Evolutionary conservation across 2,113 vertebrate genomes (phyloP), one percentile per base, ranked within the genome.

Genomic region (Alaudala cheleensis): DNA sequence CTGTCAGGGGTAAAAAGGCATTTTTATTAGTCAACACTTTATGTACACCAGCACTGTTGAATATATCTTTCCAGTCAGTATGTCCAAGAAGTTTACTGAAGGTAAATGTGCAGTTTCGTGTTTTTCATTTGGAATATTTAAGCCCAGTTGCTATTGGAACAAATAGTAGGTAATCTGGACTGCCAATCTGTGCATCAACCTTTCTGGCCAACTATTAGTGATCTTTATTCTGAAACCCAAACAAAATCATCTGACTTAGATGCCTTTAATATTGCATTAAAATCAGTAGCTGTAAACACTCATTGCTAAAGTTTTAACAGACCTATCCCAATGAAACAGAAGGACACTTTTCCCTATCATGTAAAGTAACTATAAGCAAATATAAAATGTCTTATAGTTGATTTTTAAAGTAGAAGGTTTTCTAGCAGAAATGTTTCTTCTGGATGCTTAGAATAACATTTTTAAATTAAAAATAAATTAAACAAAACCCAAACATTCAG

Each of bases 201-300:
- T 97, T 96, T 91, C 89, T 96, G 94, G 86, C 84, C 80, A 94
- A 58, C 95, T 96, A 23, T 94, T 97, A 94, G 92, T 97, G 97
- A 96, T 90, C 83, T 96, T 96, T 96, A 69, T 96, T 96, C 94
- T 97, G 94, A 97, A 96, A 97, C 96, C 78, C 80, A 94, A 96
- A 95, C 90, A 96, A 96, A 98, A 95, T 94, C 65, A 81, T 96
- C 95, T 87, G 51, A 74, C 54, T 91, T 58, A 24, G 53, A 45
- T 78, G 26, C 66, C 58, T 97, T 95, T 97, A 97, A 96, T 91
- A 87, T 90, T 92, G 67, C 93, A 71, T 95, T 95, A 91, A 97
- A 97, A 97, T 97, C 95, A 96, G 96, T 96, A 97, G 51, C 85
- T 95, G 60, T 97, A 96, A 96, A 96, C 96, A 88, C 86, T 77